A percentile compares a stretch with the other conserved stretches of the same genome.
These are phyloP conservation scores for Pangasius djambal DNA, from an alignment of 2,797 vertebrate genomes.

Conservation along the genomic window DNA sequence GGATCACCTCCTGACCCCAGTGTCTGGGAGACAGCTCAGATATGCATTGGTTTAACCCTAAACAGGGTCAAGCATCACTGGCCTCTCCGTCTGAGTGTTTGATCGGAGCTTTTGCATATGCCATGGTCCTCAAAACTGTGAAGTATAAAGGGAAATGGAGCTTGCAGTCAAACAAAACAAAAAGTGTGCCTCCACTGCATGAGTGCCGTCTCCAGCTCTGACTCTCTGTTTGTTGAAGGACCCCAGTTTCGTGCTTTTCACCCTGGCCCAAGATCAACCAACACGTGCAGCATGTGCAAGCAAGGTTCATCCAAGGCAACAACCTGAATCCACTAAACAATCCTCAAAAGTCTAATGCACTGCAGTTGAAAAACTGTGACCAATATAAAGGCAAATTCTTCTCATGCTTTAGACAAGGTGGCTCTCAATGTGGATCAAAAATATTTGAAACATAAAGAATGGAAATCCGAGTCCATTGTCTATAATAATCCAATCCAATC, in stretches of 20 bases:
- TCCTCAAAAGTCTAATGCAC: slow-evolving; percentile 32
- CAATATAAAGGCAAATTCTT: neutral
- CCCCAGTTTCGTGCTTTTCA: slow-evolving; percentile 58
- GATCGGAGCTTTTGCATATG: slow-evolving; percentile 34
- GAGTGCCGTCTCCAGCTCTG: neutral
- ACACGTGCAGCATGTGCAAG: slow-evolving; percentile 53
- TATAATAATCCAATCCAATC: no score
- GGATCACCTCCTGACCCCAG: slow-evolving; percentile 58
- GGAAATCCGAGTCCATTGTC: neutral
- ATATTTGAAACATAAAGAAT: neutral
- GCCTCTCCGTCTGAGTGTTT: slow-evolving; percentile 14
- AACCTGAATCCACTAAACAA: slow-evolving; percentile 39
- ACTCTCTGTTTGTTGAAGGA: slow-evolving; percentile 57
- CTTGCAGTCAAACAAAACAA: slow-evolving; percentile 15
- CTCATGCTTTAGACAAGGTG: neutral
- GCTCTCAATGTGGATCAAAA: neutral
- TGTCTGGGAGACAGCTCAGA: slow-evolving; percentile 56
- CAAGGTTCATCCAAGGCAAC: slow-evolving; percentile 48
- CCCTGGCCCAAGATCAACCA: slow-evolving; percentile 60
- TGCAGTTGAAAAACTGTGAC: slow-evolving; percentile 28
- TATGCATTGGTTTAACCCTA: slow-evolving; percentile 50
- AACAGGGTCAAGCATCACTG: slow-evolving; percentile 41
- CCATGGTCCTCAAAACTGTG: slow-evolving; percentile 16
- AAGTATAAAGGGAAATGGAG: neutral
- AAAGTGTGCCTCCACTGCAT: neutral